Evolutionary conservation across 2,888 invertebrate species (phyloP), one percentile per base, ranked within the genome.

Genomic region (Aleiodes testaceus): DNA sequence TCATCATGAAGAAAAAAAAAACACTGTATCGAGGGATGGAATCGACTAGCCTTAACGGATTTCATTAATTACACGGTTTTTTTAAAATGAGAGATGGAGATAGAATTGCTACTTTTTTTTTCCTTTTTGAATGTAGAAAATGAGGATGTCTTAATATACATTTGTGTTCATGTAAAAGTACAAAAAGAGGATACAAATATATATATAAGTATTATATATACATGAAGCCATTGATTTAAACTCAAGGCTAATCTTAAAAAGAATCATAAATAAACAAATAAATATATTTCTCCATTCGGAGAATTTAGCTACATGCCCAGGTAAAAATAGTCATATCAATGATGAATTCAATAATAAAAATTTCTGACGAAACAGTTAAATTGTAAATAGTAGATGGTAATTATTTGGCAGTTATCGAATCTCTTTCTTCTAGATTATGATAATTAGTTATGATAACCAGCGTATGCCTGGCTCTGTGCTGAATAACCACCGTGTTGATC

Each of bases 401-500:
- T 47, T 68, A 72, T 72, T 67, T 72, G 72, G 72, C 64, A 68
- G 64, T 61, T 66, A 44, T 52, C 45, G 16, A 42, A 42, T 59
- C 11, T 59, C 42, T 1, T 49, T 49, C 12, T 16, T 6, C 14
- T 44, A 12, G 3, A 12, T 14, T 63, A 22, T 42, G 22, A 4
- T 69, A 65, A 26, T 75, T 80, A 82, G 68, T 79, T 85, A 70
- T 85, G 85, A 65, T 87, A 86, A 20, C 84, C 85, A 3, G 82
- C 80, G 73, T 82, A 86, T 14, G 84, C 85, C 67, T 85, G 86
- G 74, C 74, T 81, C 69, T 84, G 86, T 1, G 80, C 82, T 2
- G 78, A 69, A 53, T 75, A 78, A 47, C 78, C 79, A 5, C 72
- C 73, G 61, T 82, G 79, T 52, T 76, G 72, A 50, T 86, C 87